Conservation (phyloP, 2,113 vertebrate species). For the Bagarius yarrelli region DNA sequence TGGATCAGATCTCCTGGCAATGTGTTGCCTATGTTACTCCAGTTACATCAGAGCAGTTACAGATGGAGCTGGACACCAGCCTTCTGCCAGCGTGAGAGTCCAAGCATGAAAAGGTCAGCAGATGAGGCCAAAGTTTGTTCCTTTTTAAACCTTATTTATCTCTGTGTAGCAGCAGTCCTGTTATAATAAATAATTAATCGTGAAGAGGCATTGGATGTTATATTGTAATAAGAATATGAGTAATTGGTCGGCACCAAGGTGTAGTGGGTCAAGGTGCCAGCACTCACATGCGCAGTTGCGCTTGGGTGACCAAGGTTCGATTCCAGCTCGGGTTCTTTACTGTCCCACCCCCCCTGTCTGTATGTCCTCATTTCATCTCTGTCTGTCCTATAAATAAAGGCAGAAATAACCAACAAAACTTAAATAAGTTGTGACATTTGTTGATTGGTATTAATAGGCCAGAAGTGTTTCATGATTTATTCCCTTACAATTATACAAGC, state of each 20-base stretch:
- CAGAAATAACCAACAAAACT: too few relatives aligned
- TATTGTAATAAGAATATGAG: not conserved
- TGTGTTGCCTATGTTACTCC: slow-evolving; percentile 29
- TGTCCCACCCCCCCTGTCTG: too few relatives aligned
- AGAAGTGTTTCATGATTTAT: too few relatives aligned
- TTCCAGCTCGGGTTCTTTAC: too few relatives aligned
- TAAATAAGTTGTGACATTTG: too few relatives aligned
- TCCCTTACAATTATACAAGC: too few relatives aligned
- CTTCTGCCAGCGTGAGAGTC: slow-evolving; percentile 26
- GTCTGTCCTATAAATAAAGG: too few relatives aligned
- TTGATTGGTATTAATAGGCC: too few relatives aligned
- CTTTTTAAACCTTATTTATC: slow-evolving; percentile 7
- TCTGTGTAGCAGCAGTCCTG: not conserved
- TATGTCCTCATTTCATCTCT: too few relatives aligned
- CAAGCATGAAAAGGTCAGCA: slow-evolving; percentile 43
- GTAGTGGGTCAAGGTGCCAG: too few relatives aligned
- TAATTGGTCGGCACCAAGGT: not conserved
- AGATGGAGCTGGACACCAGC: slow-evolving; percentile 20
- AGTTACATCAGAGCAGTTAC: slow-evolving; percentile 46
- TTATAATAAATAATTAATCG: not conserved
- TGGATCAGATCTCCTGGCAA: slow-evolving; percentile 52
- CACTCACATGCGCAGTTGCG: too few relatives aligned
- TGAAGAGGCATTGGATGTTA: not conserved
- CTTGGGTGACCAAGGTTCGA: too few relatives aligned
- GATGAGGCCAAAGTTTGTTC: not conserved